These are phyloP conservation scores for Spongilla lacustris DNA, from an alignment of 37 sponge, comb jelly and placozoan species.

Conservation along the genomic window DNA sequence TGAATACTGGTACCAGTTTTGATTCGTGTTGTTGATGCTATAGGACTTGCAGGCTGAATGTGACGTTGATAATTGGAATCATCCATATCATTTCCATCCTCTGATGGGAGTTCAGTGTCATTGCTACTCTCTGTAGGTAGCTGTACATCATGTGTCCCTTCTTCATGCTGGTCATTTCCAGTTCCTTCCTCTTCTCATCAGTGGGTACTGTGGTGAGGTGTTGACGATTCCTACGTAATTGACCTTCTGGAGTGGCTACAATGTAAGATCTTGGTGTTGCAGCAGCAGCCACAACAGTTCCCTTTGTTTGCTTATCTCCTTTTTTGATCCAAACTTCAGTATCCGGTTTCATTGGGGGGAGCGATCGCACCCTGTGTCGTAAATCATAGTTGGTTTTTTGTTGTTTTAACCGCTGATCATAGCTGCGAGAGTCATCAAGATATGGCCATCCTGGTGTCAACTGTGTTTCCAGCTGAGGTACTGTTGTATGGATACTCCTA, in stretches of 20 bases:
- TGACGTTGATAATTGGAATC: too few relatives aligned
- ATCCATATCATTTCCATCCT: too few relatives aligned
- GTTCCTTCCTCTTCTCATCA: too few relatives aligned
- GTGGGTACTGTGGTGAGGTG: too few relatives aligned
- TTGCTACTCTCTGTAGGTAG: too few relatives aligned
- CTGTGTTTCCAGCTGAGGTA: conserved; percentile 23
- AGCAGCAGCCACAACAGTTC: background rate
- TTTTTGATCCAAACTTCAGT: background rate
- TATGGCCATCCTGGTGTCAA: conserved; percentile 28
- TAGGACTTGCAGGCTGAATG: too few relatives aligned
- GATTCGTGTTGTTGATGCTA: too few relatives aligned
- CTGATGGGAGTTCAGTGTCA: too few relatives aligned
- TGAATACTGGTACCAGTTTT: too few relatives aligned
- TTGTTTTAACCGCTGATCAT: background rate
- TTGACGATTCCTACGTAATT: conserved; percentile 10
- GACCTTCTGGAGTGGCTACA: background rate
- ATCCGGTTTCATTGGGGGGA: background rate
- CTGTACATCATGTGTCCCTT: too few relatives aligned
- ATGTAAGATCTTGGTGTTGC: background rate
- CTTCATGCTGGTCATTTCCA: too few relatives aligned
- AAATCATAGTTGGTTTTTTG: background rate
- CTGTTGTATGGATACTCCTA: background rate
- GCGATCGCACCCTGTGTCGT: background rate
- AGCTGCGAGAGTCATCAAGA: conserved; percentile 2
- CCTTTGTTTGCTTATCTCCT: background rate